phyloP scores from a whole-genome alignment of 2,113 vertebrate species.

The Sula dactylatra region DNA sequence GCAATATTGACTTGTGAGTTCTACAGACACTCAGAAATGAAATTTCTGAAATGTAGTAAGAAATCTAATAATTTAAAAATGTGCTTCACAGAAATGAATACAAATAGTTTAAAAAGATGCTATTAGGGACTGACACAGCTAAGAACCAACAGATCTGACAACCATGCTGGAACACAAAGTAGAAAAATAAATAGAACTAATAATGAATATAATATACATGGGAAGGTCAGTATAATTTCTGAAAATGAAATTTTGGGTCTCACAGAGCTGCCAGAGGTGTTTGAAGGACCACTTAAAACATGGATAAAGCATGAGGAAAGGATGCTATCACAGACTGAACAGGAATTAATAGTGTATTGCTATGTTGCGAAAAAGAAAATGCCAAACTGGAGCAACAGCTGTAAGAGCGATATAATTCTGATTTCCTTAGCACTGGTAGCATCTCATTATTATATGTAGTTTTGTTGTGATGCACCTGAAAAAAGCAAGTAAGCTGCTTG shows the following conservation, averaged over 20 bases:
- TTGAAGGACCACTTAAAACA: not conserved
- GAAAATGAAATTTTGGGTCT: not conserved
- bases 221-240: not conserved
- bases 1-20: not conserved
- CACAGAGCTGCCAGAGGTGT: not conserved
- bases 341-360: not conserved
- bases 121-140: not conserved
- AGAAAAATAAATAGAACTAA: not conserved
- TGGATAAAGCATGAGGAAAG: not conserved
- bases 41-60: not conserved
- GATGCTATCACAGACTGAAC: not conserved
- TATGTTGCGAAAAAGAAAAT: not conserved
- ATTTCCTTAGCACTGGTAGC: not conserved
- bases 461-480: not conserved
- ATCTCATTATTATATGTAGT: not conserved
- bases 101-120: not conserved
- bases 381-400: not conserved
- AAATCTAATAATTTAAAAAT: not conserved
- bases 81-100: not conserved
- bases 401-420: not conserved
- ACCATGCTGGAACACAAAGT: not conserved
- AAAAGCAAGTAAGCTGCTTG: not conserved
- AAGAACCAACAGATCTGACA: not conserved
- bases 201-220: not conserved
- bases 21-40: not conserved